Base-by-base conservation (phyloP, 2,797 vertebrate genomes). In the Chelmon rostratus region DNA sequence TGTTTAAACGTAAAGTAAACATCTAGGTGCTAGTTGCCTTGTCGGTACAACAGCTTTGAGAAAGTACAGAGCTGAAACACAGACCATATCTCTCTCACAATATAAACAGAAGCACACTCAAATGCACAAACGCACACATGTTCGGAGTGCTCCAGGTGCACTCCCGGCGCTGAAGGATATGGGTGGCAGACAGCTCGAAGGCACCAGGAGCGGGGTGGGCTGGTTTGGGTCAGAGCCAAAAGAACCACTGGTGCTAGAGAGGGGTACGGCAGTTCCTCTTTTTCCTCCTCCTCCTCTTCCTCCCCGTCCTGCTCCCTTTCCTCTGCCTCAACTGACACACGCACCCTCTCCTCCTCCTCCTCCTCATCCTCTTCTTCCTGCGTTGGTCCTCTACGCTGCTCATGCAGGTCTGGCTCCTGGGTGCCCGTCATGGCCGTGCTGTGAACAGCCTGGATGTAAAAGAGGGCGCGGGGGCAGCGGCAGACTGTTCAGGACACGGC, bases 151-250 rank as follows among this genome's bases (percentile, higher is more conserved):
- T 78, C 78, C 69, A 72, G 68, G 80, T 74, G 38, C 35, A 70
- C 75, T 16, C 35, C 58, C 19, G 16, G 61, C 62, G 2, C 61
- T 85, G 87, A 96, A 98, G 97, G 98, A 98, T 99, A 98, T 98
- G 97, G 97, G 90, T 97, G 97, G 95, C 98, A 99, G 86, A 99
- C 97, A 68, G 97, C 96, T 86, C 95, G 93, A 68, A 98, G 97
- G 92, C 98, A 98, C 98, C 98, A 99, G 95, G 96, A 98, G 83
- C 98, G 96, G n/a, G 97, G 98, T 64, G 96, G 97, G 74, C 96
- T 98, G 91, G 95, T 97, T 94, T 99, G 98, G 90, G 96, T 96
- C 87, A 99, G 96, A 90, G 96, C 97, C 96, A 99, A 96, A 86
- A 98, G 97, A 82, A 97, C 98, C 65, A 98, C 97, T 67, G 97